Evolutionary conservation across 2,888 invertebrate genomes (phyloP), one percentile per base, ranked within the genome.

Genomic region (Dichetophora obliterata): DNA sequence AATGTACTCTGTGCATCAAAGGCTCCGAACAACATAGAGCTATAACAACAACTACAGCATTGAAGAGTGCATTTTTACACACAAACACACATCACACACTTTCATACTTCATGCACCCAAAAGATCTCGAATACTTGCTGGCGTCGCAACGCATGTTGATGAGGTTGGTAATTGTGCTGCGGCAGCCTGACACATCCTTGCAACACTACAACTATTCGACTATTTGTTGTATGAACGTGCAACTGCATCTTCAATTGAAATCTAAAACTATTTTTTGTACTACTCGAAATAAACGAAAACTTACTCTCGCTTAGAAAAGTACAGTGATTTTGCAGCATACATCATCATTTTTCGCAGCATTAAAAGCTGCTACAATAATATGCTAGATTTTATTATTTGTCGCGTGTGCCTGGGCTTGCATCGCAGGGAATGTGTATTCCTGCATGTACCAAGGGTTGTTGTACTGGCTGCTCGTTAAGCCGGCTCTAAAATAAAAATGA

Each of bases 221-320:
- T 63, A 16, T 63, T 63, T 63, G 34, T 34, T 63, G 34, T 34
- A n/a, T n/a, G n/a, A n/a, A n/a, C 63, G 63, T 34, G 63, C 50
- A 24, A 50, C 19, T 66, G 50, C 48, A 48, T 27, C 50, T 48
- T 50, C 68, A 68, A 68, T n/a, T 68, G 66, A 37, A 43, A 66
- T 68, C 27, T 27, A 31, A 50, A 68, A 68, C 66, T 66, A 16
- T 66, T 50, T 50, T 50, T 50, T 5, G 16, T 34, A n/a, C 50
- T 24, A 3, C 14, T 43, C 43, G 11, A 43, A 43, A 43, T 43
- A 59, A 24, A 24, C 59, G 14, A 16, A 59, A 16, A 59, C 22
- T 27, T 31, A 22, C 27, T 24, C 19, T 27, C 59, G 27, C 27
- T 59, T 59, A 24, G 27, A 14, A 24, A 11, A 11, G 27, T 31